Evolutionary conservation across 2,888 invertebrate species (phyloP).

Genomic region (Andrena haemorrhoa): DNA sequence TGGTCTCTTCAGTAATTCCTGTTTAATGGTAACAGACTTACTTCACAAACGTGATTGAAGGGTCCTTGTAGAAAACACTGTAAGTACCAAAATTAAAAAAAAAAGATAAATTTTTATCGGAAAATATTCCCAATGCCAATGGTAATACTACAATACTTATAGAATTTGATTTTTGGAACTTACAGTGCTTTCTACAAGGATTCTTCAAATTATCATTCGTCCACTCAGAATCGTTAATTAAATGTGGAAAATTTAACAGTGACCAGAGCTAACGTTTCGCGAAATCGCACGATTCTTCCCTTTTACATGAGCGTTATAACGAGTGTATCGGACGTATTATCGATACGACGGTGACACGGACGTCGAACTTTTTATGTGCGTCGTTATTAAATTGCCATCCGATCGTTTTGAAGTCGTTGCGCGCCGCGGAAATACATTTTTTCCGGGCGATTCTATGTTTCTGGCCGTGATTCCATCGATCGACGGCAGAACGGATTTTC

Average conservation of each 20-base stretch:
- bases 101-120: no score
- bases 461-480: conserved; percentile 62
- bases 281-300: background rate
- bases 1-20: no score
- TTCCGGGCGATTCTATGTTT: conserved; percentile 55
- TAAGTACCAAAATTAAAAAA: no score
- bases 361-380: conserved; percentile 30
- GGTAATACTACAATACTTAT: no score
- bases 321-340: conserved; percentile 36
- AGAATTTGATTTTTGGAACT: no score
- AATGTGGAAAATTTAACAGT: background rate
- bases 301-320: background rate
- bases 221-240: no score
- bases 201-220: no score
- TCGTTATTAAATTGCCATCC: conserved; percentile 43
- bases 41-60: no score
- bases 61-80: no score
- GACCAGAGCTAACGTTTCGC: background rate
- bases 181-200: no score
- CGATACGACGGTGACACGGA: conserved; percentile 19
- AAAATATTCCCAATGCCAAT: no score
- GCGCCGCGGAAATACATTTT: conserved; percentile 34
- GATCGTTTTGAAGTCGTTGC: conserved; percentile 36
- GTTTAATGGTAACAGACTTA: no score
- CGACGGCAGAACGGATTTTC: conserved; percentile 67